These are phyloP conservation scores for Cephus cinctus DNA, from an alignment of 1,140 invertebrate species.

Conservation along the genomic window DNA sequence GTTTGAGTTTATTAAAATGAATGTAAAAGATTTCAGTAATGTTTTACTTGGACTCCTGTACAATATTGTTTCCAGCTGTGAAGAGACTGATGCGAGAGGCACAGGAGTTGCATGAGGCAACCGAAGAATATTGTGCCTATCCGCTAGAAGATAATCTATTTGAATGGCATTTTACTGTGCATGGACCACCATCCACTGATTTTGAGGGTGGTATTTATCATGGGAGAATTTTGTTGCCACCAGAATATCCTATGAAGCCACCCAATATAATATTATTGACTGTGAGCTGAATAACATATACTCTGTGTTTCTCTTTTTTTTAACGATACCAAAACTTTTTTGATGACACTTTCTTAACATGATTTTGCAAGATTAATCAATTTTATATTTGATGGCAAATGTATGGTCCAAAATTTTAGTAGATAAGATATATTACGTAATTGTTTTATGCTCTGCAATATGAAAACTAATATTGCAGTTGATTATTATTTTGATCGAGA, in stretches of 20 bases:
- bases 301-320: no score
- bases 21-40: not conserved
- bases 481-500: no score
- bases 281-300: constrained; percentile 65
- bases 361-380: no score
- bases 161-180: constrained; percentile 97
- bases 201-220: constrained; percentile 91
- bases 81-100: constrained; percentile 94
- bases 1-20: not conserved
- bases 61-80: constrained; percentile 66
- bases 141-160: constrained; percentile 95
- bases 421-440: no score
- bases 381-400: no score
- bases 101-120: constrained; percentile 78
- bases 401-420: no score
- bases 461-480: no score
- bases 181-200: constrained; percentile 82
- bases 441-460: no score
- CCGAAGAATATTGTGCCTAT: constrained; percentile 87
- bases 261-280: constrained; percentile 93
- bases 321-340: no score
- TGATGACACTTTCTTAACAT: no score
- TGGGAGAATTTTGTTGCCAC: constrained; percentile 84
- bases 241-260: constrained; percentile 98
- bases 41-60: not conserved